A percentile compares a stretch with the other conserved stretches of the same genome.
These are phyloP conservation scores for Anagrus nilaparvatae DNA, from an alignment of 1,140 invertebrate species.

Conservation along the genomic window DNA sequence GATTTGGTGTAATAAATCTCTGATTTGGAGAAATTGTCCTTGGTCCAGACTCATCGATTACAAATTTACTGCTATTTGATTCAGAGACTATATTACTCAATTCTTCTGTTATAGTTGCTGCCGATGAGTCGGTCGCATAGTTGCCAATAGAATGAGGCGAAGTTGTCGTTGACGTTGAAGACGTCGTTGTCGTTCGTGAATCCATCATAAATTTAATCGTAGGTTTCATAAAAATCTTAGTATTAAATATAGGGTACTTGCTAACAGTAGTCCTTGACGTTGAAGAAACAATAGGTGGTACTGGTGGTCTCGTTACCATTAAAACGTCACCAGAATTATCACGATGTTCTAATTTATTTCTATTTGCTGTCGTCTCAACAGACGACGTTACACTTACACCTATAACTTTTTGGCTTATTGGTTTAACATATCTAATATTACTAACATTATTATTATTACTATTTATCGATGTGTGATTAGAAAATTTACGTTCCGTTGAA, in stretches of 20 bases:
- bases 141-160: no score
- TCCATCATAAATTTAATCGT: no score
- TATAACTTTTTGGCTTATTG: slow-evolving; percentile 34
- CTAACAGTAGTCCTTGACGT: not conserved
- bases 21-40: slow-evolving; percentile 35
- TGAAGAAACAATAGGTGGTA: not conserved
- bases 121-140: slow-evolving; percentile 18
- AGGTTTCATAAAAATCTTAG: slow-evolving; percentile 7
- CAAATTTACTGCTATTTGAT: slow-evolving; percentile 45
- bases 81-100: slow-evolving; percentile 43
- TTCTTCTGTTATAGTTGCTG: slow-evolving; percentile 38
- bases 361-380: slow-evolving; percentile 38
- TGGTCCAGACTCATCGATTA: slow-evolving; percentile 43
- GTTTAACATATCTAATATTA: slow-evolving; percentile 15
- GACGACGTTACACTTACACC: slow-evolving; percentile 38
- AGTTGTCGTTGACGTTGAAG: slow-evolving; percentile 12
- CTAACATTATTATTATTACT: slow-evolving; percentile 4
- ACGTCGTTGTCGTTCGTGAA: slow-evolving; percentile 9
- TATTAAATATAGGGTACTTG: no score
- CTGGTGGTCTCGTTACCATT: slow-evolving; percentile 15
- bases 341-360: slow-evolving; percentile 36
- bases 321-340: slow-evolving; percentile 17
- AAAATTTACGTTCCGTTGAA: not conserved
- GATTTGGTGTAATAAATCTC: slow-evolving; percentile 23
- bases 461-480: not conserved